Evolutionary conservation across 2,888 invertebrate species (phyloP), one percentile per base, ranked within the genome.

Genomic region (Drosophila stalkeri): DNA sequence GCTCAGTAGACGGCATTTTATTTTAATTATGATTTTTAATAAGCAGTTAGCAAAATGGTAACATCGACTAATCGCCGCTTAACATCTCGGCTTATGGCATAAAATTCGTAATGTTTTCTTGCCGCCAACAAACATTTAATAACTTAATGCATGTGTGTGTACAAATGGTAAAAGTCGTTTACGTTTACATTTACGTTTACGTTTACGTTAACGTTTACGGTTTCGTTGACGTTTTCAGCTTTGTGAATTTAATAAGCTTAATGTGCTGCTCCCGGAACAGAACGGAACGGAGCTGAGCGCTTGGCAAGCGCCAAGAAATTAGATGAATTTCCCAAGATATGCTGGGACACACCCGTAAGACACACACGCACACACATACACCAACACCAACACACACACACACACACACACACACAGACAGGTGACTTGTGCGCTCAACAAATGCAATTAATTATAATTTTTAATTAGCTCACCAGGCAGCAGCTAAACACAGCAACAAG

Each of bases 401-500:
- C 46, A 39, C 64, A 55, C 60, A 23, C 47, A 46, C 44, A 41
- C 64, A 54, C 64, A 46, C 61, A 64, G 46, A 43, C 47, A 64
- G 74, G 67, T 72, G 72, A 71, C 72, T 81, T 87, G 83, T 75
- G 89, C 82, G 79, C 80, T 82, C 85, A 81, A 56, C 82, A 84
- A 89, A 86, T 85, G 85, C 85, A 90, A 90, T 86, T 86, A 90
- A 90, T 89, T 86, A 86, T 86, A 86, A 86, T 88, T 86, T 86
- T 86, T 86, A 86, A 86, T 86, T 86, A 86, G 89, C 85, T 89
- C 80, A 66, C 72, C 74, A 82, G 72, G 49, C 64, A 68, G 46
- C 63, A 57, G 41, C 68, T 67, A 37, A 59, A 44, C 39, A 41
- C 72, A 72, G 27, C 35, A 60, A 55, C 54, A 54, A 54, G 12